phyloP scores from a whole-genome alignment of 2,113 vertebrate genomes.

The Nycticorax nycticorax region DNA sequence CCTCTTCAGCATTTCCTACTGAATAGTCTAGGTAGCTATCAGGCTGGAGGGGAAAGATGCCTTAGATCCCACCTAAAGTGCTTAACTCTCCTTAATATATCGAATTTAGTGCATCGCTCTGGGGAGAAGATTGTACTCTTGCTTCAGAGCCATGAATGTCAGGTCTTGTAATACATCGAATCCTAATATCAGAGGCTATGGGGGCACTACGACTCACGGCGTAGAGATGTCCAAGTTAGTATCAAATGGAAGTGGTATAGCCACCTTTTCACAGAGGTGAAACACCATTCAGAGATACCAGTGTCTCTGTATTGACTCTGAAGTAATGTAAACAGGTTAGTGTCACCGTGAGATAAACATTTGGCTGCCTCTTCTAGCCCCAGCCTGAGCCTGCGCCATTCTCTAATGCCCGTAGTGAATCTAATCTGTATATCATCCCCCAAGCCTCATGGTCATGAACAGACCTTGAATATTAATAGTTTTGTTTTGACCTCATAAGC shows the following conservation, averaged over 20 bases:
- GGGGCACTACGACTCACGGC: neutral
- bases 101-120: neutral
- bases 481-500: neutral
- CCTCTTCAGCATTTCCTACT: neutral
- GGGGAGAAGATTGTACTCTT: neutral
- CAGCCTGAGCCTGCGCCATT: neutral
- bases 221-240: neutral
- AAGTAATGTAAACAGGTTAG: neutral
- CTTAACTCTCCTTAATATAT: neutral
- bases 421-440: neutral
- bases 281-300: neutral
- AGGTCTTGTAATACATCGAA: rapidly evolving
- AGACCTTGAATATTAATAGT: neutral
- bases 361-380: neutral
- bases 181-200: rapidly evolving
- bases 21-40: neutral
- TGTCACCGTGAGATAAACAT: rapidly evolving
- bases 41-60: neutral
- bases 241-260: neutral
- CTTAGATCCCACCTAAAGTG: neutral
- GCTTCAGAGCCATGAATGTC: neutral
- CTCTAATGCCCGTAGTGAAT: neutral
- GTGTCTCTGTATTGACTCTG: neutral
- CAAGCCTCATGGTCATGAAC: neutral
- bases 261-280: neutral